Conservation (phyloP, 2,888 invertebrate species). For the Cheilosia variabilis region DNA sequence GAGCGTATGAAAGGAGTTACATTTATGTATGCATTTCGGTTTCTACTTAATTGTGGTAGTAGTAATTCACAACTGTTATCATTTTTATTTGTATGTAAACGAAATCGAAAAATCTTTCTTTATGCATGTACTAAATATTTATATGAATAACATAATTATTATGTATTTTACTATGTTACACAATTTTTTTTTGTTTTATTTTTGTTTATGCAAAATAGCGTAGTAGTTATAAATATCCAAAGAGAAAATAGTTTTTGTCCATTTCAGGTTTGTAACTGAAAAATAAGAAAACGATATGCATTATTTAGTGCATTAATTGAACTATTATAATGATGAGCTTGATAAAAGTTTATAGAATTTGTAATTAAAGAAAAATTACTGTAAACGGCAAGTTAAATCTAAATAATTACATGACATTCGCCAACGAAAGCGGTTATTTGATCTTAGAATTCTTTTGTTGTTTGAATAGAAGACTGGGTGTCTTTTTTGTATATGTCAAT, state of each 20-base stretch:
- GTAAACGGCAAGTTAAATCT: no score
- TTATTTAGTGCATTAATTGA: neutral
- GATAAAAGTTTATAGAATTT: no score
- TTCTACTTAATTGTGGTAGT: conserved; percentile 4
- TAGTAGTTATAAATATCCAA: conserved; percentile 63
- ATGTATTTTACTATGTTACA: conserved; percentile 50
- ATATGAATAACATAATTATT: conserved; percentile 36
- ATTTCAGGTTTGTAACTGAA: conserved; percentile 69
- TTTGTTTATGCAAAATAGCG: conserved; percentile 49
- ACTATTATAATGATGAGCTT: no score
- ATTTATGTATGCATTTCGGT: conserved; percentile 10
- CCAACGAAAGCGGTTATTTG: no score
- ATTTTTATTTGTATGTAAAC: conserved; percentile 29
- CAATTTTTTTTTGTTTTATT: conserved; percentile 12
- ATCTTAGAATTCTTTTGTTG: no score
- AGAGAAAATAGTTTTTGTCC: conserved; percentile 65
- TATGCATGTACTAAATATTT: conserved; percentile 48
- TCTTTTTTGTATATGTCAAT: no score
- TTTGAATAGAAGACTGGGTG: no score
- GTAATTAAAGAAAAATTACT: no score
- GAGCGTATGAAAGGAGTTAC: conserved; percentile 34
- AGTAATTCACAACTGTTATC: neutral
- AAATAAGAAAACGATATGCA: conserved; percentile 27
- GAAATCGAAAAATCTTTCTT: conserved; percentile 45
- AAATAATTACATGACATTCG: no score